Conservation (phyloP, 2,888 invertebrate species). For the Salticus scenicus region DNA sequence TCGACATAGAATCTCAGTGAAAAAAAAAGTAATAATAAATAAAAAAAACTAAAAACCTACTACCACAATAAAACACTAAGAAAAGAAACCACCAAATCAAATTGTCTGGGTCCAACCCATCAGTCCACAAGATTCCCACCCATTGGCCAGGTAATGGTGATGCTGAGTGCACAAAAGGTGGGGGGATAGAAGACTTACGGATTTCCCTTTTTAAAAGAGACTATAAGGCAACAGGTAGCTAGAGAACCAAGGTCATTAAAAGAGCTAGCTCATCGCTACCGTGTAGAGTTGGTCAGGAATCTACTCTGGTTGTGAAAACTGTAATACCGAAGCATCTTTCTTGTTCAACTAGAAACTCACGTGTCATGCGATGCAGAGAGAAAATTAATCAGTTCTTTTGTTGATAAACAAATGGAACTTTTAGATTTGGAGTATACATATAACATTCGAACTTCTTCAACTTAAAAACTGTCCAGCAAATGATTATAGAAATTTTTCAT, state of each 20-base stretch:
- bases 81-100: conserved; percentile 24
- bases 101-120: conserved; percentile 44
- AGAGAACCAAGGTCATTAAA: conserved; percentile 48
- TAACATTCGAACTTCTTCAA: too few relatives aligned
- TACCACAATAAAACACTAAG: conserved; percentile 5
- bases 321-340: not conserved
- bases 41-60: not conserved
- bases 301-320: conserved; percentile 16
- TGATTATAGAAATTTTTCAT: too few relatives aligned
- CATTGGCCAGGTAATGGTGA: conserved; percentile 51
- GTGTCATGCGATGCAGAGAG: not conserved
- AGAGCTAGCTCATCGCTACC: conserved; percentile 36
- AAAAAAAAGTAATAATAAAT: not conserved
- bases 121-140: conserved; percentile 52
- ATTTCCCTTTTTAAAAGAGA: conserved; percentile 56
- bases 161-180: conserved; percentile 21
- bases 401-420: not conserved
- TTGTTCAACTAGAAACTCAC: not conserved
- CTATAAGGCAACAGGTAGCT: conserved; percentile 55
- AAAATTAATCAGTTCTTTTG: not conserved
- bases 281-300: conserved; percentile 37
- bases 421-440: too few relatives aligned
- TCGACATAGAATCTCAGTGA: not conserved
- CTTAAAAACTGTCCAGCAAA: too few relatives aligned
- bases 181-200: conserved; percentile 36